Evolutionary conservation across 2,113 vertebrate genomes (phyloP).

Genomic region (Acanthisitta chloris): DNA sequence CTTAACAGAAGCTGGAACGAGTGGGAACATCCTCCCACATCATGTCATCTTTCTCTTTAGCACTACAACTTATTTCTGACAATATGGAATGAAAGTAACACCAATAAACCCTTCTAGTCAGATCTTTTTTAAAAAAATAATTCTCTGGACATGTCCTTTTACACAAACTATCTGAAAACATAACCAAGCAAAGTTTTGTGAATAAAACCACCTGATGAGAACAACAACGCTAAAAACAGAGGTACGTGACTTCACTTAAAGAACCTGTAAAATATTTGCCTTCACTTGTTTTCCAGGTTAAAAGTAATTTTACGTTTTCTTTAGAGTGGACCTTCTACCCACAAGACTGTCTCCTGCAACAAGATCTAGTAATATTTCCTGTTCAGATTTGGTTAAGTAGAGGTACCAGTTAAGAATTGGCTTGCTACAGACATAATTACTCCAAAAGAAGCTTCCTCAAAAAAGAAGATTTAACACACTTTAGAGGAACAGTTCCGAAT

Average conservation of each 20-base stretch:
- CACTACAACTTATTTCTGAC: constrained; percentile 17
- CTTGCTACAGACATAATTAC: neutral
- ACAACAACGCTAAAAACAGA: neutral
- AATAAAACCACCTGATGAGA: neutral
- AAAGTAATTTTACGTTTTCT: neutral
- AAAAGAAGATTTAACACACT: neutral
- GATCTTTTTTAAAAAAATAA: neutral
- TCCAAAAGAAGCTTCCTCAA: neutral
- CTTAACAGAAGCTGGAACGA: neutral
- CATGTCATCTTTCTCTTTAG: constrained; percentile 40
- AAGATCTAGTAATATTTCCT: neutral
- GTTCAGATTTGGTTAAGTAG: neutral
- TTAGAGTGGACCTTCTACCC: neutral
- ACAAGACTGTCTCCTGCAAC: neutral
- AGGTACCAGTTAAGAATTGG: neutral
- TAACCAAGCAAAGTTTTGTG: neutral
- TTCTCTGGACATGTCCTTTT: neutral
- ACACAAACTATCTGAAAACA: neutral
- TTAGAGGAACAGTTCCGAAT: neutral
- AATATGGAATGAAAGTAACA: neutral
- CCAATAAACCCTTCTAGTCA: neutral
- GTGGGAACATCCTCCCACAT: constrained; percentile 14
- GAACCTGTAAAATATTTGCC: neutral
- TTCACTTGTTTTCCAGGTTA: neutral
- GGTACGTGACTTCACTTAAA: neutral